Evolutionary conservation across 2,113 vertebrate species (phyloP).

Genomic region (Myrmecobius fasciatus): DNA sequence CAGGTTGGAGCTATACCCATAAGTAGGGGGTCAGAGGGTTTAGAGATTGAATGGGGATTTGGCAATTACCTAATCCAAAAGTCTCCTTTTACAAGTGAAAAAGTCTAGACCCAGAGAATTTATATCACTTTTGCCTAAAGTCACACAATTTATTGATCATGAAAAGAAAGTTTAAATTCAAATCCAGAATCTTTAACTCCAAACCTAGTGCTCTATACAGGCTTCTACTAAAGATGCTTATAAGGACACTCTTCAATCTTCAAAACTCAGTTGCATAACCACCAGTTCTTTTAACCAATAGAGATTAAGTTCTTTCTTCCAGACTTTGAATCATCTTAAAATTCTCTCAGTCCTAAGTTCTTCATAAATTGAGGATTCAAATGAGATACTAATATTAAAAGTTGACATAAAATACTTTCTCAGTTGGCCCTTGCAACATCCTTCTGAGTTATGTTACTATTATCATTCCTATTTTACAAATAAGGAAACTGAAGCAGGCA

Average conservation of each 20-base stretch:
- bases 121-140: background rate
- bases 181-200: background rate
- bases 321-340: background rate
- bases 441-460: background rate
- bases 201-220: background rate
- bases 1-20: background rate
- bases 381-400: background rate
- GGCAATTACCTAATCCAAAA: background rate
- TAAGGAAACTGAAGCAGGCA: background rate
- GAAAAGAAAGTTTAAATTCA: background rate
- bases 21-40: background rate
- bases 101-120: background rate
- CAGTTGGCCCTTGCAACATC: background rate
- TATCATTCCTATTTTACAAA: background rate
- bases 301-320: background rate
- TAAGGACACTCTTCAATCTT: background rate
- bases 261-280: background rate
- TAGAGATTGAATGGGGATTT: background rate
- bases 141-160: background rate
- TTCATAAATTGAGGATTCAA: background rate
- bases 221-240: background rate
- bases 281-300: background rate
- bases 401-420: background rate
- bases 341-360: background rate
- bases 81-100: background rate